Evolutionary conservation across 2,113 vertebrate genomes (phyloP).

Genomic region (Toxostoma redivivum): DNA sequence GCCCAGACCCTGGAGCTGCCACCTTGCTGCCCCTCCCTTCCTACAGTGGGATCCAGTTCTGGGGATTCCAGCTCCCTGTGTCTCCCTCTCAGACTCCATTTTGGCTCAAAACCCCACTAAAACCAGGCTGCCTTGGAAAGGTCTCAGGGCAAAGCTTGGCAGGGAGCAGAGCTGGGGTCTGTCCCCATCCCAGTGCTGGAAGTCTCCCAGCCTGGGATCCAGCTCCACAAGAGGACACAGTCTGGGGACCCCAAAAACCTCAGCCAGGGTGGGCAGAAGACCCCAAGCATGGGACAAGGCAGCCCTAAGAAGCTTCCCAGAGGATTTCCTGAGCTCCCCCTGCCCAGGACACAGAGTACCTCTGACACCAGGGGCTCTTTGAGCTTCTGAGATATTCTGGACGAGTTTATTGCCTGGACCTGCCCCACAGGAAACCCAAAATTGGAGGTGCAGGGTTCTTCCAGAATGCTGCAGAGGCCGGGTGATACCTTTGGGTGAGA

Average conservation of each 20-base stretch:
- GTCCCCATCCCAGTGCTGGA: neutral
- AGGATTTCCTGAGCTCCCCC: neutral
- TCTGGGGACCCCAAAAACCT: neutral
- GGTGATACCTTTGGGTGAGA: neutral
- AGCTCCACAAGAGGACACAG: neutral
- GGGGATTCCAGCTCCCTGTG: neutral
- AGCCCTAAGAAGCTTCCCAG: neutral
- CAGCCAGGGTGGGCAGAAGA: neutral
- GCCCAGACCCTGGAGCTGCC: neutral
- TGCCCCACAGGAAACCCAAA: neutral
- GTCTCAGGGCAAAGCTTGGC: neutral
- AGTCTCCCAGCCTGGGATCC: neutral
- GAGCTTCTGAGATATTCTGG: neutral
- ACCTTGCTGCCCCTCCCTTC: neutral
- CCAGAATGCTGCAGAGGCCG: neutral
- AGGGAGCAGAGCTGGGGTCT: neutral
- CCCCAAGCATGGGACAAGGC: neutral
- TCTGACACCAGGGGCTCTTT: neutral
- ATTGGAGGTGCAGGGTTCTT: neutral
- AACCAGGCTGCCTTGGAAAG: neutral
- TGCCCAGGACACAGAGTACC: rapidly evolving
- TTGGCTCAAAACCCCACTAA: neutral
- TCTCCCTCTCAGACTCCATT: neutral
- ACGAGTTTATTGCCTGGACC: neutral
- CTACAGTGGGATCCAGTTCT: rapidly evolving